Conservation (phyloP, 2,888 invertebrate genomes). For the Melipona bicolor region DNA sequence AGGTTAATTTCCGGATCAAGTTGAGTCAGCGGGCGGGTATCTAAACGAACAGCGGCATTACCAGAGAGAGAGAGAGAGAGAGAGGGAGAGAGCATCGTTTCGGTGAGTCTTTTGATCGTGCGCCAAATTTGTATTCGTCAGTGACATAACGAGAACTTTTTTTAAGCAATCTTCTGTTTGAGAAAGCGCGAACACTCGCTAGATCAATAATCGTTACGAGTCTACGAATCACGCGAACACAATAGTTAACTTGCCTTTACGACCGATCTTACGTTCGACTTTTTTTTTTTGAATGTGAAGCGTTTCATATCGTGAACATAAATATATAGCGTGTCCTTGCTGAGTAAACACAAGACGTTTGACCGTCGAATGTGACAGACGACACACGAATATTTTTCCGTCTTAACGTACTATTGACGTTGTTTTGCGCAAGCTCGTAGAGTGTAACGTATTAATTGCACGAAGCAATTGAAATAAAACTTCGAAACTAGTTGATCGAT, state of each 20-base stretch:
- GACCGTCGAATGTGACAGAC: not conserved
- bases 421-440: not conserved
- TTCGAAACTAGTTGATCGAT: not conserved
- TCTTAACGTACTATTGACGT: not conserved
- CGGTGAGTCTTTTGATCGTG: constrained; percentile 56
- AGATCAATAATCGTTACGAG: not conserved
- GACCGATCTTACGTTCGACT: not conserved
- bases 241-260: not conserved
- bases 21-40: constrained; percentile 5
- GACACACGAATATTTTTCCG: not conserved
- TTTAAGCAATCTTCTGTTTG: not conserved
- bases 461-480: constrained; percentile 4
- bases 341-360: not conserved
- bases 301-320: not conserved
- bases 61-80: not conserved
- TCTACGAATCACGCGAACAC: not conserved
- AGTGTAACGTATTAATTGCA: not conserved
- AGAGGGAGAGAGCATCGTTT: constrained; percentile 46
- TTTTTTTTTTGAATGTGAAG: not conserved
- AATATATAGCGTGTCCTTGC: not conserved
- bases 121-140: constrained; percentile 42
- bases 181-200: not conserved
- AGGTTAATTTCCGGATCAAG: constrained; percentile 4
- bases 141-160: constrained; percentile 47
- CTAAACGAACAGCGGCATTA: constrained; percentile 20